A percentile compares a stretch with the other conserved stretches of the same genome.
Evolutionary conservation across 2,797 vertebrate species (phyloP).

Genomic region (Syndactyla subalaris): DNA sequence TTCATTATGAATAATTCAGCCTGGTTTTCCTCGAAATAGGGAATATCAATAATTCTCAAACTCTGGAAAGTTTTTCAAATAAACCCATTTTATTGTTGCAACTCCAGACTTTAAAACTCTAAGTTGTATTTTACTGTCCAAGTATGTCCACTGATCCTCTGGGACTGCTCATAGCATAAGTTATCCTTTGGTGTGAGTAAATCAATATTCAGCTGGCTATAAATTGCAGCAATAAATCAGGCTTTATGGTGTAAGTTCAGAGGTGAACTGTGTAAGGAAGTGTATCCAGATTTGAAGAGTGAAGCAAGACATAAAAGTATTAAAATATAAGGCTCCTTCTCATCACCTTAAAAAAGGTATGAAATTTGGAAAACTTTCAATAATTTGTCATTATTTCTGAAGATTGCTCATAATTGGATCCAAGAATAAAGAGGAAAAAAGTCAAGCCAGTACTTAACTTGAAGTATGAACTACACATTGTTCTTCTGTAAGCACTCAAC

Average conservation of each 20-base stretch:
- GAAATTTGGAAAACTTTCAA: slow-evolving; percentile 39
- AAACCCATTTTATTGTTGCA: background rate
- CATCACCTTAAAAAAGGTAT: background rate
- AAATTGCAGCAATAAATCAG: background rate
- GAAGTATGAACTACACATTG: slow-evolving; percentile 48
- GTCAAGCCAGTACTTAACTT: slow-evolving; percentile 54
- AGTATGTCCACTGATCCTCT: background rate
- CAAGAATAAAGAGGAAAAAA: slow-evolving; percentile 58
- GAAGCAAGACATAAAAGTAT: background rate
- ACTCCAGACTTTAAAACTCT: background rate
- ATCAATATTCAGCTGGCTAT: slow-evolving; percentile 24
- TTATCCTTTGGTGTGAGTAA: background rate
- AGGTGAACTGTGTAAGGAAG: background rate
- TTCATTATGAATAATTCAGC: background rate
- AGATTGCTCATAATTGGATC: slow-evolving; percentile 59
- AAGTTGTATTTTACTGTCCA: background rate
- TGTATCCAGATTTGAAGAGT: slow-evolving; percentile 2
- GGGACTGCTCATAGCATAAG: background rate
- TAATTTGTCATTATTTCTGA: slow-evolving; percentile 61
- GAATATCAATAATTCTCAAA: background rate
- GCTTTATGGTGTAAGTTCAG: slow-evolving; percentile 28
- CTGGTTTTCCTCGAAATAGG: background rate
- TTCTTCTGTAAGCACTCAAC: slow-evolving; percentile 44
- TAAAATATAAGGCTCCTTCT: background rate
- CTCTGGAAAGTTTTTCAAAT: background rate